These are phyloP conservation scores for Phallusia fumigata DNA, from an alignment of 23 tunicate genomes.

Conservation along the genomic window DNA sequence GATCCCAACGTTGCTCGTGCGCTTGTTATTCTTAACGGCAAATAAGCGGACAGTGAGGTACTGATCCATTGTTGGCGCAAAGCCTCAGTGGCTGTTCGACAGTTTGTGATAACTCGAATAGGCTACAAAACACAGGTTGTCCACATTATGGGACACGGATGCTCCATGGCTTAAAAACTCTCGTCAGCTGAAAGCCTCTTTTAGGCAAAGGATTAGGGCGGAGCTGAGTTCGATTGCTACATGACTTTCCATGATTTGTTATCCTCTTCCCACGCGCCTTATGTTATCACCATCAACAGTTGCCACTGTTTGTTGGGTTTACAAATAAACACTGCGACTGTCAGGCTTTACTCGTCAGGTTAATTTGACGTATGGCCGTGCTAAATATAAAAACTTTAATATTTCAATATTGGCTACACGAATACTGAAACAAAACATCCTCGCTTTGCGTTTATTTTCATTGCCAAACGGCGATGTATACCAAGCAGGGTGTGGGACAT, in stretches of 20 bases:
- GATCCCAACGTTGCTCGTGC: neutral
- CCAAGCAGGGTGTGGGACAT: no score
- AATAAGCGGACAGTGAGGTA: neutral
- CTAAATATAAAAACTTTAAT: no score
- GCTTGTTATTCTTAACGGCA: neutral
- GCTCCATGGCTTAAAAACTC: neutral
- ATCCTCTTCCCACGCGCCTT: constrained; percentile 12
- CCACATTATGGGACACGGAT: neutral
- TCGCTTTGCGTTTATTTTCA: no score
- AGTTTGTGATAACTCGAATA: neutral
- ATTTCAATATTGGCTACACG: no score
- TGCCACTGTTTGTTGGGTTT: neutral
- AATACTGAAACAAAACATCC: no score
- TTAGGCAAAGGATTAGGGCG: neutral
- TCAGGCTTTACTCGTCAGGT: no score
- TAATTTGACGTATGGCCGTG: no score
- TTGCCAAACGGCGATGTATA: no score
- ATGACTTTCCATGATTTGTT: neutral
- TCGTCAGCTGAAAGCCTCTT: neutral
- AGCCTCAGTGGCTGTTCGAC: no score
- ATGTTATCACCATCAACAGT: constrained; percentile 2
- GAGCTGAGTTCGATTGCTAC: neutral
- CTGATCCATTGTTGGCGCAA: neutral
- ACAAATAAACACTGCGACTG: neutral
- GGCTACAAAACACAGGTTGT: neutral